Percentiles rank a stretch among this genome's conserved stretches.
phyloP scores from a whole-genome alignment of 1,140 invertebrate genomes.

The Temnothorax longispinosus region DNA sequence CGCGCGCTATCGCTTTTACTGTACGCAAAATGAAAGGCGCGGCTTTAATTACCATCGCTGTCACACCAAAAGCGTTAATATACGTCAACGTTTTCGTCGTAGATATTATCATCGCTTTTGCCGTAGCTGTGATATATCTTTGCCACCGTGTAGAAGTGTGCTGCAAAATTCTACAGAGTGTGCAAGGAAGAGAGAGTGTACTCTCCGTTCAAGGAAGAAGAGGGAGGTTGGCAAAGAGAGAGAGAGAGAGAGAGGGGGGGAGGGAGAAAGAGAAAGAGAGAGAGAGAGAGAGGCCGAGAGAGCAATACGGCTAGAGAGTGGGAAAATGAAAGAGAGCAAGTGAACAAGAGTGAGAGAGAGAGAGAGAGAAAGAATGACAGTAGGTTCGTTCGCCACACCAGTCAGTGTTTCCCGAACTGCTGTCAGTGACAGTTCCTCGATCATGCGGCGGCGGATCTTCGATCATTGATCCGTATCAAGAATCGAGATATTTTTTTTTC shows the following conservation, averaged over 20 bases:
- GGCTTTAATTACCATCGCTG: conserved; percentile 81
- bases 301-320: conserved; percentile 42
- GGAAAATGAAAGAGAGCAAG: conserved; percentile 27
- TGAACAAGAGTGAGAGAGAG: conserved; percentile 38
- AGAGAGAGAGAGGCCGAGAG: conserved; percentile 12
- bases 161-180: conserved; percentile 24
- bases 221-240: conserved; percentile 26
- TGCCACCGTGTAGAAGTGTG: conserved; percentile 2
- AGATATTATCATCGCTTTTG: conserved; percentile 12
- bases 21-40: conserved; percentile 86
- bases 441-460: conserved; percentile 76
- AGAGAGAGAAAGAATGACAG: conserved; percentile 67
- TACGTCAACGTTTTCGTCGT: conserved; percentile 15
- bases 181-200: conserved; percentile 34
- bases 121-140: background rate
- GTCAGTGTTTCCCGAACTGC: conserved; percentile 86
- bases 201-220: conserved; percentile 17
- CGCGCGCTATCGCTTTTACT: conserved; percentile 79
- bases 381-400: conserved; percentile 57
- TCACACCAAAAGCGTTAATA: background rate
- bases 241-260: background rate
- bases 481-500: conserved; percentile 31
- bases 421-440: conserved; percentile 83
- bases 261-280: too few species aligned
- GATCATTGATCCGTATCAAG: conserved; percentile 63